These are phyloP conservation scores for Machimus atricapillus DNA, from an alignment of 2,888 invertebrate species.

Conservation along the genomic window DNA sequence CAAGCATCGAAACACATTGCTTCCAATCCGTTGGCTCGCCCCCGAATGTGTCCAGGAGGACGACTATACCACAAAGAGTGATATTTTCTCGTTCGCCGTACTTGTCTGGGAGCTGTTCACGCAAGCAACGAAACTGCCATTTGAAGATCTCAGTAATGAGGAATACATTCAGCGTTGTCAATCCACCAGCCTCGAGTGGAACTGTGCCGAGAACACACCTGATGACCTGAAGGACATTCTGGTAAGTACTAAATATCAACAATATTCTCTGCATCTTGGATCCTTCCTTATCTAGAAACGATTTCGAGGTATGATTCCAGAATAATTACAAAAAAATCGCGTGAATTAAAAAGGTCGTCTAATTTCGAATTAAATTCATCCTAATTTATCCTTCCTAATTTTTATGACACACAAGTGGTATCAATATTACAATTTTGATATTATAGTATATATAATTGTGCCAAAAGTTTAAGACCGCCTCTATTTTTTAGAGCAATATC, in stretches of 20 bases:
- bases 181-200: constrained; percentile 72
- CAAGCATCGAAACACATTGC: constrained; percentile 81
- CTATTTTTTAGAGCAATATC: no score
- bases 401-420: no score
- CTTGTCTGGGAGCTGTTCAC: constrained; percentile 90
- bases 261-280: neutral
- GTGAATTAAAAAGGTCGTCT: no score
- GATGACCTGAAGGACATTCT: constrained; percentile 68
- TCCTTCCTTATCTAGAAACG: neutral
- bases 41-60: constrained; percentile 88
- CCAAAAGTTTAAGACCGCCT: no score
- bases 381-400: no score
- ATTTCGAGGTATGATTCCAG: neutral
- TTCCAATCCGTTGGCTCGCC: constrained; percentile 91
- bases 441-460: no score
- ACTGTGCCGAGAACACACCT: constrained; percentile 70
- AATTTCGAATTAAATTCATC: no score
- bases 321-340: no score
- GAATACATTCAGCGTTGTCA: constrained; percentile 57
- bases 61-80: constrained; percentile 91
- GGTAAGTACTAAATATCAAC: constrained; percentile 59
- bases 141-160: constrained; percentile 63
- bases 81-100: constrained; percentile 90
- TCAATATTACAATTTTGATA: no score
- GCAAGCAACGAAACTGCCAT: constrained; percentile 79